These are phyloP conservation scores for Eumacrocentrus americanus DNA, from an alignment of 2,888 invertebrate genomes.

Conservation along the genomic window DNA sequence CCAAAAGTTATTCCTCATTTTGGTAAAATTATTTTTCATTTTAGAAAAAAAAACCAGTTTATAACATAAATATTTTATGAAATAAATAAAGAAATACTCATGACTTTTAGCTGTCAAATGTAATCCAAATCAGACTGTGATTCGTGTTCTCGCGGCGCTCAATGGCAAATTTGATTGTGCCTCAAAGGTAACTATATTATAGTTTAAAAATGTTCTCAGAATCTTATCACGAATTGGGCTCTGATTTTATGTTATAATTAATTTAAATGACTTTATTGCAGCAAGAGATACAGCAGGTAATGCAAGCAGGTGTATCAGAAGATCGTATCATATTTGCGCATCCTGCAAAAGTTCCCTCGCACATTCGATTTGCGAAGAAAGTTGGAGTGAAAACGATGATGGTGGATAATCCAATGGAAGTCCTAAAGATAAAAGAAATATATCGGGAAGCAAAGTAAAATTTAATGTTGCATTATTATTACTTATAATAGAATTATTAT, in stretches of 20 bases:
- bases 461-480: background rate
- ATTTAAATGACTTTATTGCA: conserved; percentile 45
- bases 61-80: no score
- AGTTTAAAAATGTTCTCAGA: background rate
- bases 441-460: conserved; percentile 63
- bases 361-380: conserved; percentile 64
- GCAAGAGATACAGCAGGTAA: conserved; percentile 65
- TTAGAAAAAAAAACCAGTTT: no score
- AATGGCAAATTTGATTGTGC: conserved; percentile 72
- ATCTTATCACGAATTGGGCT: no score
- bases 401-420: conserved; percentile 66
- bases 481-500: background rate
- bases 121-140: conserved; percentile 64
- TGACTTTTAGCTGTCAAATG: conserved; percentile 72
- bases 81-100: no score
- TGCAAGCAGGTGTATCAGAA: conserved; percentile 62
- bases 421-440: conserved; percentile 64
- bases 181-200: conserved; percentile 58
- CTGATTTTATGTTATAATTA: no score
- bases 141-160: conserved; percentile 62
- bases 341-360: conserved; percentile 65
- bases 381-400: conserved; percentile 65
- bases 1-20: background rate
- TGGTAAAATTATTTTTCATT: conserved; percentile 54
- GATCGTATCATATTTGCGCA: conserved; percentile 68